A percentile compares a stretch with the other conserved stretches of the same genome.
Evolutionary conservation across 1,140 invertebrate genomes (phyloP).

Genomic region (Hypothenemus hampei): DNA sequence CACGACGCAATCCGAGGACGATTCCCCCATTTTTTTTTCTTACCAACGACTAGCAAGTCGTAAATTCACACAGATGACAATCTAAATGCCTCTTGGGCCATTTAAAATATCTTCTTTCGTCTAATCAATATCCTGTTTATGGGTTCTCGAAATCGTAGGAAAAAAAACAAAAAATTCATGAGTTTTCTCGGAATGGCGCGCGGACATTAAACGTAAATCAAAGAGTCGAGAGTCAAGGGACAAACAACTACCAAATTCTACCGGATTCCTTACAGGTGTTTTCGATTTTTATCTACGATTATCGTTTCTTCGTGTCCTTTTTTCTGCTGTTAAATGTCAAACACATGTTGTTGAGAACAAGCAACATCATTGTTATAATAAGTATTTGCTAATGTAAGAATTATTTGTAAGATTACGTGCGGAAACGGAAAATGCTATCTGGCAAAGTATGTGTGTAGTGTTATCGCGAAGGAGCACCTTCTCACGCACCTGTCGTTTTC

Average conservation of each 20-base stretch:
- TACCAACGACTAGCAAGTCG: no score
- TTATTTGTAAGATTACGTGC: neutral
- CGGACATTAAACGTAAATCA: constrained; percentile 22
- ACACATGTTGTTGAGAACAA: neutral
- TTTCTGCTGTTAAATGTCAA: neutral
- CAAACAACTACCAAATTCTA: constrained; percentile 30
- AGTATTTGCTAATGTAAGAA: neutral
- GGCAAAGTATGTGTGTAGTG: no score
- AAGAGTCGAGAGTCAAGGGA: no score
- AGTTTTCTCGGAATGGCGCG: constrained; percentile 20
- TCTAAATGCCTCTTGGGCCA: constrained; percentile 14
- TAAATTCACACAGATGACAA: constrained; percentile 22
- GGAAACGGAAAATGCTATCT: constrained; percentile 1
- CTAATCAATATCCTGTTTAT: constrained; percentile 29
- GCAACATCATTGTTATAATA: neutral
- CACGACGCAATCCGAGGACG: no score
- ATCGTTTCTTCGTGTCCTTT: neutral
- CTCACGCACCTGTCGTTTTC: neutral
- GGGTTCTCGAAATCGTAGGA: constrained; percentile 27
- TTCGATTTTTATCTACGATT: constrained; percentile 16
- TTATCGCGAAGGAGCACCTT: no score
- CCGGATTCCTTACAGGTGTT: constrained; percentile 28
- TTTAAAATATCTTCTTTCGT: constrained; percentile 29
- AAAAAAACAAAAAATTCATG: constrained; percentile 24
- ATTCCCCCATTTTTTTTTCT: no score